phyloP scores from a whole-genome alignment of 1,140 invertebrate species.

The Drosophila guanche region DNA sequence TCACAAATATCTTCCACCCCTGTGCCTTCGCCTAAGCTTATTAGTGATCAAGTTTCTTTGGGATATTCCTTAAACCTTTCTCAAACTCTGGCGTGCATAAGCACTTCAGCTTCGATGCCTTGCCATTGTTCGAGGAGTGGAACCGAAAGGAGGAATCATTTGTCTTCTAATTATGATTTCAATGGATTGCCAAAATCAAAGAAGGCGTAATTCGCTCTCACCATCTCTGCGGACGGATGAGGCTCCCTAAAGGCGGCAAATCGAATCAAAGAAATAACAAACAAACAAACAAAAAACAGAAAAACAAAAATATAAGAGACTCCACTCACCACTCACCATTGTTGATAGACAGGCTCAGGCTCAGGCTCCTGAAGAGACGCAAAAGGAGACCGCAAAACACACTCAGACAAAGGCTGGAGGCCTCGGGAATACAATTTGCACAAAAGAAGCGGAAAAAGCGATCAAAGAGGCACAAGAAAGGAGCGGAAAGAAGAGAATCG shows the following conservation, averaged over 20 bases:
- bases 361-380: constrained; percentile 36
- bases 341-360: constrained; percentile 26
- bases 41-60: constrained; percentile 54
- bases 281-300: constrained; percentile 59
- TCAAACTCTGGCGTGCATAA: constrained; percentile 47
- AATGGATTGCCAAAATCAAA: constrained; percentile 71
- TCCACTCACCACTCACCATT: constrained; percentile 29
- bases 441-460: constrained; percentile 79
- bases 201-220: constrained; percentile 80
- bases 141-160: constrained; percentile 45
- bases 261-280: constrained; percentile 79
- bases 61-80: constrained; percentile 33
- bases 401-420: constrained; percentile 55
- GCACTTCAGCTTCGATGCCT: constrained; percentile 53
- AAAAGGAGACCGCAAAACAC: constrained; percentile 49
- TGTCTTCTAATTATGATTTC: constrained; percentile 78
- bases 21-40: constrained; percentile 41
- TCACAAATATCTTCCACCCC: constrained; percentile 20
- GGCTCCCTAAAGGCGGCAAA: constrained; percentile 70
- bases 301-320: constrained; percentile 34
- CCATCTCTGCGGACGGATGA: constrained; percentile 30
- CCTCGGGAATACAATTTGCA: constrained; percentile 24
- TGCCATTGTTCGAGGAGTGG: constrained; percentile 37
- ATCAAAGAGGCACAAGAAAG: constrained; percentile 70
- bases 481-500: constrained; percentile 18